Evolutionary conservation across 2,888 invertebrate genomes (phyloP), one percentile per base, ranked within the genome.

Genomic region (Laothoe populi): DNA sequence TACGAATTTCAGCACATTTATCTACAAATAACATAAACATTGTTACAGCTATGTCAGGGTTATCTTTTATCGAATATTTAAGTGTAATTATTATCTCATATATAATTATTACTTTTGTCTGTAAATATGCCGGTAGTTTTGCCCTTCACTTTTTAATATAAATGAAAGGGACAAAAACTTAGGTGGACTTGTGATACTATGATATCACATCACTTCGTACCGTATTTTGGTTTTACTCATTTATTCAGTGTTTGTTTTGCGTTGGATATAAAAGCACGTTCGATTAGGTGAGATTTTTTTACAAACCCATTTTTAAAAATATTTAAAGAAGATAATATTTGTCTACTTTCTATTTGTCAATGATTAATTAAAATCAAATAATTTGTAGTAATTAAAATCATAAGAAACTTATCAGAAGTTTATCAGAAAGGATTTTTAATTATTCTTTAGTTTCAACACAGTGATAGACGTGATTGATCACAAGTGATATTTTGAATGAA

Each of bases 31-130:
- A 57, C 44, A 44, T 16, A 61, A 31, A 61, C 19, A 42, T 42
- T 44, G 21, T 45, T 21, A 11, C 19, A 8, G 8, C 13, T 49
- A 24, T n/a, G 49, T 60, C 60, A 26, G 53, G 60, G 60, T 61
- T 61, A 61, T 61, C 53, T 49, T 16, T 16, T 53, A 60, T 53
- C 42, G 35, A 46, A 61, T 62, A 59, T 62, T 42, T 26, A 10
- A 10, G 24, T 16, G 38, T 42, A 0, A 60, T 21, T 21, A 13
- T 45, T 23, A 49, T 49, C 19, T 35, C 1, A 8, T 24, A 24
- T 24, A 24, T 23, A 24, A 19, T 8, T 53, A 53, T 53, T 53
- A 53, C 16, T 10, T 53, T 1, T 35, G 31, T 10, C 3, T 35
- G 10, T 53, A 35, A 16, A 31, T 21, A 16, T 19, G 11, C 11